Base-by-base conservation (phyloP, 2,888 invertebrate genomes). In the Chironomus riparius region DNA sequence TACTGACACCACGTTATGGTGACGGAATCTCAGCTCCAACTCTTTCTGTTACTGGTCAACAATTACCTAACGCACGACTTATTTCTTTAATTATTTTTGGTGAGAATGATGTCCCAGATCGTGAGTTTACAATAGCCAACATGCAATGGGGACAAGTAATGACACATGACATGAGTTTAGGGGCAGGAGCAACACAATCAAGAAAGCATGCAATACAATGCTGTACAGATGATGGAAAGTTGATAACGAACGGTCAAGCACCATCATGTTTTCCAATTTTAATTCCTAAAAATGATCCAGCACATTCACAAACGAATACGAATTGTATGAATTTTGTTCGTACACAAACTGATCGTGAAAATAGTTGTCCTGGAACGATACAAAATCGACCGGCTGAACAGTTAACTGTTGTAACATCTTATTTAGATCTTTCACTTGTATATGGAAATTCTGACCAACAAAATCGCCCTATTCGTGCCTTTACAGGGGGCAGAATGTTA, bases 361-460 rank as follows among this genome's bases (percentile, higher is more conserved):
- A 87, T 24, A 85, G 87, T 76, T 89, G 90, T 78, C 85, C 86
- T 13, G 85, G 86, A 77, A 84, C 84, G 71, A 81, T 83, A 56
- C 77, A 78, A 2, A 77, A 79, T 0, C 85, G 87, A 78, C 86
- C 88, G 47, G 90, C 68, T 10, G 65, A 73, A 61, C 79, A 91
- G 91, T 79, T 91, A 28, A 87, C 89, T 7, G 86, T 86, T 12
- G 90, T 92, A 0, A 91, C 92, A 47, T 89, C 90, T 12, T 92
- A 85, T 82, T 84, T 94, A 85, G 94, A 95, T 81, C 85, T 91
- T 3, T 94, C 94, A 0, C 83, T 92, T 47, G 91, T 94, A 1
- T 95, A 95, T 80, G 95, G 95, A 1, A 92, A 90, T 77, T 90
- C 87, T 3, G 86, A 87, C 13, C 85, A 87, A 50, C 88, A 91